phyloP scores from a whole-genome alignment of 2,888 invertebrate species.

The Acanthococcus lagerstroemiae region DNA sequence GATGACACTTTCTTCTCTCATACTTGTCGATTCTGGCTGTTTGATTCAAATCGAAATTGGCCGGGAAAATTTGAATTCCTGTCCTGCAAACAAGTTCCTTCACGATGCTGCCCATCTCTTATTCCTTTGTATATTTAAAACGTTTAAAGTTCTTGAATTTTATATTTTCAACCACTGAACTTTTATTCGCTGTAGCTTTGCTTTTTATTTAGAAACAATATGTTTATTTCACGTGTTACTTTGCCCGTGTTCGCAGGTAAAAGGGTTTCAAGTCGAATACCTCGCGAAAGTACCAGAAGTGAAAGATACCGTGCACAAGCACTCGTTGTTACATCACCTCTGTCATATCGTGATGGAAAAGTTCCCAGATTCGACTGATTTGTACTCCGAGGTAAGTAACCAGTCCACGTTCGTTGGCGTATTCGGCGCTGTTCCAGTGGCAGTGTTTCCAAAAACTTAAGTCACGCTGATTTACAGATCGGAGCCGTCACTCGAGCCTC shows the following conservation, averaged over 20 bases:
- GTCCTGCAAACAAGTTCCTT: too few relatives aligned
- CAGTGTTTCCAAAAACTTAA: not conserved
- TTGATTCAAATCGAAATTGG: too few relatives aligned
- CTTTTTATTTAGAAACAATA: too few relatives aligned
- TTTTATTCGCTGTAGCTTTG: not conserved
- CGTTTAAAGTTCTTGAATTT: not conserved
- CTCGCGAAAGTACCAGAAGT: slow-evolving; percentile 95
- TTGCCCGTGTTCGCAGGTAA: slow-evolving; percentile 49
- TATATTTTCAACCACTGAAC: not conserved
- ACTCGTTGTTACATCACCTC: slow-evolving; percentile 91
- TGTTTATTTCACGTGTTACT: not conserved
- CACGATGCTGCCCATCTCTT: too few relatives aligned
- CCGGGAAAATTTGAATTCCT: too few relatives aligned
- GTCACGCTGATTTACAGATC: slow-evolving; percentile 46
- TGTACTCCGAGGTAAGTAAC: slow-evolving; percentile 78
- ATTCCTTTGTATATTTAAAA: too few relatives aligned
- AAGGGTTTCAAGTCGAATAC: slow-evolving; percentile 96
- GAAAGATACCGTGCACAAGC: slow-evolving; percentile 98
- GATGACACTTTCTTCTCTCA: too few relatives aligned
- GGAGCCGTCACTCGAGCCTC: slow-evolving; percentile 83
- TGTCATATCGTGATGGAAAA: slow-evolving; percentile 96
- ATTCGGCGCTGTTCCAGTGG: not conserved
- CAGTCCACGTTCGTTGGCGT: not conserved
- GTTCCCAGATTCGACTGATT: slow-evolving; percentile 87
- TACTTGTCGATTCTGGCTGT: too few relatives aligned